Base-by-base conservation (phyloP, 2,797 vertebrate species). In the Spizella passerina region DNA sequence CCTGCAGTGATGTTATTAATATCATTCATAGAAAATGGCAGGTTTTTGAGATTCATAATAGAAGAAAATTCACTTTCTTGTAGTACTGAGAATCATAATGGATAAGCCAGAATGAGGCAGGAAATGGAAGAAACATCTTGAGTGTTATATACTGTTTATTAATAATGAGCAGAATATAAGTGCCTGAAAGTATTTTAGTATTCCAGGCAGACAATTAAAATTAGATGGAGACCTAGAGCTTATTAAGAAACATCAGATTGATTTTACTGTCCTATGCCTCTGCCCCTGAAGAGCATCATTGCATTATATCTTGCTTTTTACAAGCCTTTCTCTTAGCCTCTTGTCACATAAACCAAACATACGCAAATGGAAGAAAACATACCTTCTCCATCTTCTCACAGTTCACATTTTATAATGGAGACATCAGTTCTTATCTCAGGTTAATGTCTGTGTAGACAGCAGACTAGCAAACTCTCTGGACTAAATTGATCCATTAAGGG, bases 401-500 rank as follows among this genome's bases (percentile, higher is more conserved):
- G 86, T 88, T 93, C 90, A 90, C 72, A 22, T 94, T 94, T 90
- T 76, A 34, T 66, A 61, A 82, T 68, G 75, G 60, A 80, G 68
- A 82, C 56, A 88, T 90, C 68, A 34, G 49, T 82, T 94, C 52
- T 88, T 84, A 63, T 70, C 88, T 86, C 66, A 71, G 53, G 77
- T 69, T 95, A 82, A 85, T 77, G 60, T 77, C 71, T 82, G 3
- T 47, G 49, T 90, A 79, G 52, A 32, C 78, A 86, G 41, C 64
- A 92, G 88, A 53, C 57, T n/a, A 64, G 52, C 71, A 80, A 79
- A 82, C 26, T 56, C 43, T 86, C 70, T 15, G n/a, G 52, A 50
- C 71, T 86, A 92, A 95, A 88, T 95, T 88, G 81, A 87, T 95
- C 86, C 93, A 85, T 95, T 96, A 85, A 88, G 60, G 15, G 6